Percentiles rank a stretch among this genome's conserved stretches.
These are phyloP conservation scores for Pseudocheirus occidentalis DNA, from an alignment of 2,797 vertebrate genomes.

Conservation along the genomic window DNA sequence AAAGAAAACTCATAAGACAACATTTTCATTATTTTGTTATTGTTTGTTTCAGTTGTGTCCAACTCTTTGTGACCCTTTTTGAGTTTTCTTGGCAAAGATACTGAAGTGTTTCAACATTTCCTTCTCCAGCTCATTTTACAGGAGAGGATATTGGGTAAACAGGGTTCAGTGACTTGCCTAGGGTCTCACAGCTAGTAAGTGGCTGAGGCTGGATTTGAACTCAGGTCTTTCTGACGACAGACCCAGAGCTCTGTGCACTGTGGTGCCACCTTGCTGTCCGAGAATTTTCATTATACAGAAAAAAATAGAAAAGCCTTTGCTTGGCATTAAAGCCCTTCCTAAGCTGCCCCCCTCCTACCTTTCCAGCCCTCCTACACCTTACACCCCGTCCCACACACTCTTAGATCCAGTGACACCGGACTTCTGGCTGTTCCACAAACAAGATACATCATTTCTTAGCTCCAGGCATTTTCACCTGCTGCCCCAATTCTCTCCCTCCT, in stretches of 20 bases:
- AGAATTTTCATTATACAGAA: background rate
- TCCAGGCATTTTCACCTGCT: background rate
- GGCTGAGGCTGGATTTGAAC: background rate
- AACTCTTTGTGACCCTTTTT: too few relatives aligned
- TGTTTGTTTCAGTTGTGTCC: too few relatives aligned
- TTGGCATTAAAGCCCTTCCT: background rate
- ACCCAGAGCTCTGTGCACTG: background rate
- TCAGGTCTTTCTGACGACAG: background rate
- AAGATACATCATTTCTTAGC: background rate
- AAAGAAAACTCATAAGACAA: background rate
- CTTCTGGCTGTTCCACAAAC: background rate
- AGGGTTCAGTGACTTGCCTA: background rate
- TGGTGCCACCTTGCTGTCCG: too few relatives aligned
- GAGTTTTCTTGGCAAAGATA: background rate
- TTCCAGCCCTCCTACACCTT: background rate
- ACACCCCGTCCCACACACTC: too few relatives aligned
- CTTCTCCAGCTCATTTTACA: background rate
- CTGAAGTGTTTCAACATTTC: background rate
- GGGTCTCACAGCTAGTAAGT: background rate
- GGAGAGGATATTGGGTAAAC: background rate
- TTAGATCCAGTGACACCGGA: background rate
- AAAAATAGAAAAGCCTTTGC: background rate
- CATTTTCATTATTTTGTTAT: background rate
- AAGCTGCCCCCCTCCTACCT: background rate
- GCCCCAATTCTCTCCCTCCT: background rate